Conservation (phyloP, 64 coral and sea anemone genomes). For the Pocillopora verrucosa region DNA sequence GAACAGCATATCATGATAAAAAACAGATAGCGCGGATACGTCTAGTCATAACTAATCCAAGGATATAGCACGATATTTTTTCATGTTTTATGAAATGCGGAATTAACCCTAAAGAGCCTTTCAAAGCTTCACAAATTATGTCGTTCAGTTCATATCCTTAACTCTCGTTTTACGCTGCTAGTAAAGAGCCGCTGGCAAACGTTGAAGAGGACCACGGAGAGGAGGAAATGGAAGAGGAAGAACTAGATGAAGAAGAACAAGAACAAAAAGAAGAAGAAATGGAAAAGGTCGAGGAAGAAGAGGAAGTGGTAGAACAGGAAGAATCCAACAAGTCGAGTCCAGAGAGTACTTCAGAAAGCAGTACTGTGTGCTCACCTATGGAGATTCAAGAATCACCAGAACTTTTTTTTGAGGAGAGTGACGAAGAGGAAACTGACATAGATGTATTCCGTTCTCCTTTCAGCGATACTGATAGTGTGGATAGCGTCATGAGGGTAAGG, state of each 20-base stretch:
- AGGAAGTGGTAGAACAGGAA: background rate
- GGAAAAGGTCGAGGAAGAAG: background rate
- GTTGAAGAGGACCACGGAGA: constrained; percentile 9
- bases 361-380: background rate
- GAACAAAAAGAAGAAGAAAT: background rate
- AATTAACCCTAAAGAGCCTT: no score
- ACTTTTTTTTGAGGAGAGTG: background rate
- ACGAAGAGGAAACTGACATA: constrained; percentile 26
- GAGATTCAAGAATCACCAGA: background rate
- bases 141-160: background rate
- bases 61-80: no score
- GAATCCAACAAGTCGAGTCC: background rate
- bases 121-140: no score
- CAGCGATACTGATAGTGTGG: background rate
- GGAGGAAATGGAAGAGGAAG: constrained; percentile 20
- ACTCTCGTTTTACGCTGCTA: background rate
- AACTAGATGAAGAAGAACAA: constrained; percentile 3
- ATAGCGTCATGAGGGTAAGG: constrained; percentile 16
- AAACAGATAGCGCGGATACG: no score
- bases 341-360: background rate
- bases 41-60: no score
- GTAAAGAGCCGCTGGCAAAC: constrained; percentile 17
- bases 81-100: no score
- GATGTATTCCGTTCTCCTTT: constrained; percentile 13
- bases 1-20: no score